A percentile compares a stretch with the other conserved stretches of the same genome.
These are phyloP conservation scores for Hylaea fasciaria DNA, from an alignment of 2,888 invertebrate species.

Conservation along the genomic window DNA sequence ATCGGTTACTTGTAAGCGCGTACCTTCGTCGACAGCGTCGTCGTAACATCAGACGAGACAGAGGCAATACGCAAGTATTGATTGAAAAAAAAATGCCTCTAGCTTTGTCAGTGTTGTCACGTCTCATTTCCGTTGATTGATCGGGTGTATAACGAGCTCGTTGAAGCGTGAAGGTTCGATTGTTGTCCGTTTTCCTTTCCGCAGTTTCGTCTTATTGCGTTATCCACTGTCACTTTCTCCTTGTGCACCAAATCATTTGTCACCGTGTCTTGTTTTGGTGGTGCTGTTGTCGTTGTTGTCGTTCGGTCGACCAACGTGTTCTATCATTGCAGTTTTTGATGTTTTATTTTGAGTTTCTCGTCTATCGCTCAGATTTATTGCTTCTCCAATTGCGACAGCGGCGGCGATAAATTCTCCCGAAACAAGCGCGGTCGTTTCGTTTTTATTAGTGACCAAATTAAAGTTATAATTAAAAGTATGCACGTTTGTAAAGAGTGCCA, in stretches of 20 bases:
- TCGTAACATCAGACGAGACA: too few relatives aligned
- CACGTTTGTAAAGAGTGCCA: too few relatives aligned
- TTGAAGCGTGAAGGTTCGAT: background rate
- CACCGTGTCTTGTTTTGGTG: background rate
- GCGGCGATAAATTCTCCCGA: constrained; percentile 21
- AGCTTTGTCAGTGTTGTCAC: too few relatives aligned
- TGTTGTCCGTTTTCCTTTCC: constrained; percentile 11
- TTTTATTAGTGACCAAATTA: constrained; percentile 8
- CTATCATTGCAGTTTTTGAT: constrained; percentile 24
- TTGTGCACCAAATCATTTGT: constrained; percentile 42
- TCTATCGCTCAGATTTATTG: constrained; percentile 35
- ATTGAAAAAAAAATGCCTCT: too few relatives aligned
- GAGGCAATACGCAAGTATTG: too few relatives aligned
- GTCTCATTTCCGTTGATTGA: background rate
- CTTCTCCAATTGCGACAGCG: constrained; percentile 24
- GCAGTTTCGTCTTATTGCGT: constrained; percentile 12
- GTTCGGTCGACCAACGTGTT: constrained; percentile 34
- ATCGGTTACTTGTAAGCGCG: too few relatives aligned
- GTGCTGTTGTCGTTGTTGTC: constrained; percentile 31
- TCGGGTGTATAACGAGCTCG: background rate
- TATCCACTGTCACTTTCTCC: constrained; percentile 50
- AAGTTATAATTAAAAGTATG: background rate
- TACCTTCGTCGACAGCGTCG: too few relatives aligned
- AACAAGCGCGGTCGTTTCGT: constrained; percentile 9
- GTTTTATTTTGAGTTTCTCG: constrained; percentile 31